Percentiles rank a stretch among this genome's conserved stretches.
Evolutionary conservation across 1,140 invertebrate genomes (phyloP).

Genomic region (Cherax destructor): DNA sequence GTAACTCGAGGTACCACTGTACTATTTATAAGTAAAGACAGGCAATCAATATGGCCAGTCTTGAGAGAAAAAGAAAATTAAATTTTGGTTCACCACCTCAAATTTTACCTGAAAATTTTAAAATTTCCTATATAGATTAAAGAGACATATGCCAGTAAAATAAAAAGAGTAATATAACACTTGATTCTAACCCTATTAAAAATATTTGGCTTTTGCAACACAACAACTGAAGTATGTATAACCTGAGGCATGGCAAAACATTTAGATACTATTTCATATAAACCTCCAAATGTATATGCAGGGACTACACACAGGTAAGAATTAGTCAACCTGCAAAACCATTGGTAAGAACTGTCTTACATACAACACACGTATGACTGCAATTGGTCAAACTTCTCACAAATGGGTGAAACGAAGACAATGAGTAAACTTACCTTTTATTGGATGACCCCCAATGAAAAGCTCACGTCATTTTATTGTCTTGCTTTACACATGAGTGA

Average conservation of each 20-base stretch:
- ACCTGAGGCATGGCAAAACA: background rate
- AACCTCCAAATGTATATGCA: background rate
- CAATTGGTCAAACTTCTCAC: too few species aligned
- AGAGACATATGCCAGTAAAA: background rate
- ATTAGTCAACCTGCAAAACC: background rate
- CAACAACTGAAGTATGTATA: background rate
- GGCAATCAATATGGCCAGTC: background rate
- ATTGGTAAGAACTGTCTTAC: background rate
- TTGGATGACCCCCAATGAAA: too few species aligned
- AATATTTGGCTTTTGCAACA: background rate
- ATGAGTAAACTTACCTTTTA: too few species aligned
- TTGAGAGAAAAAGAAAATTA: background rate
- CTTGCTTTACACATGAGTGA: too few species aligned
- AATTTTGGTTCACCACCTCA: background rate
- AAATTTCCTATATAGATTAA: background rate
- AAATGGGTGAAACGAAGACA: too few species aligned
- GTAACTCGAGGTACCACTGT: too few species aligned
- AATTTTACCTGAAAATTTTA: background rate
- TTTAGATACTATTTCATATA: background rate
- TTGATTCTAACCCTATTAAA: background rate
- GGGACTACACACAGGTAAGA: background rate
- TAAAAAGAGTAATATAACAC: background rate
- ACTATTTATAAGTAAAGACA: constrained; percentile 6
- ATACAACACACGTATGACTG: background rate
- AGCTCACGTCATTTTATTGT: too few species aligned